Evolutionary conservation across 1,140 invertebrate species (phyloP), one percentile per base, ranked within the genome.

Genomic region (Acromyrmex heyeri): DNA sequence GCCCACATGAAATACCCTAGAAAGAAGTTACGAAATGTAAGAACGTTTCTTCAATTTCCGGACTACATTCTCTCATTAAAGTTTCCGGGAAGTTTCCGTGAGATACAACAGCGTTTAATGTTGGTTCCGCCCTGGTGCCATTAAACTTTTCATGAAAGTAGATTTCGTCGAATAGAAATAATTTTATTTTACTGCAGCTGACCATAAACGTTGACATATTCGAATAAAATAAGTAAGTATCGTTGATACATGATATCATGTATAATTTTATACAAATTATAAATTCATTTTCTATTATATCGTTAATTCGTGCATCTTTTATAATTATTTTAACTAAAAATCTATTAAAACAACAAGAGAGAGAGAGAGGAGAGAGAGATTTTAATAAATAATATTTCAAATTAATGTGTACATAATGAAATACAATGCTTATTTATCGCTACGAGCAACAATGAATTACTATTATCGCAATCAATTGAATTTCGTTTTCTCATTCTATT

Each of bases 21-120:
- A 83, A 83, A 73, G 55, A 83, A 62, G 79, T 61, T 83, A 21
- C 55, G 38, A 73, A n/a, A 83, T 75, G 55, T 83, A 83, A 83
- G 69, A 83, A 83, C 79, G 55, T 83, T 83, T 83, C 79, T 83
- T 83, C 79, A 83, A 83, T 83, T 83, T 73, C 79, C 69, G 79
- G 38, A 61, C 79, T 83, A 83, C 69, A 83, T 83, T 83, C 69
- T 83, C 69, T 83, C 79, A 83, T 83, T 83, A 83, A 83, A 83
- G 69, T 75, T 83, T 75, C 69, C 55, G 24, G 38, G 4, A 83
- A 83, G 55, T 83, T 83, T 73, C 53, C 24, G 38, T 55, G 38
- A 73, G 79, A 83, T 83, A 83, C 79, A 83, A 83, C 79, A 24
- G 55, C 55, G 69, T 75, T 75, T 75, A 83, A 83, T 83, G 55